Base-by-base conservation (phyloP, 2,888 invertebrate species). In the Thymelicus lineola region DNA sequence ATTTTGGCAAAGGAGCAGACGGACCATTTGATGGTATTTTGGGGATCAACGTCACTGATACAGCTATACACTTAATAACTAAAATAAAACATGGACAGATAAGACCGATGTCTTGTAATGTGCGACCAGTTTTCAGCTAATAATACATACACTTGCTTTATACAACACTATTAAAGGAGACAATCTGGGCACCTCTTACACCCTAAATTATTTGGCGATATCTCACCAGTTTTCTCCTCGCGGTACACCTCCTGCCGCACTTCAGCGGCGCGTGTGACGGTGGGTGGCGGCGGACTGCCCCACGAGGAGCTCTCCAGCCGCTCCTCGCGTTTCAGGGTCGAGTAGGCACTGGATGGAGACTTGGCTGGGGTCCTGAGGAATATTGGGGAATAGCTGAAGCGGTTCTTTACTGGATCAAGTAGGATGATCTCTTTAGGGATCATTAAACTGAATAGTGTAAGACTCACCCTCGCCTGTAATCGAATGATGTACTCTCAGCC, bases 331-430 rank as follows among this genome's bases (percentile, higher is more conserved):
- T 89, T 90, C 75, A 93, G 76, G 0, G 93, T 92, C 0, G 93
- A 93, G 79, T 93, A 93, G 7, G 93, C 93, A 71, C 92, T 92
- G 2, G 93, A 93, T 0, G 93, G 93, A 1, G 93, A 88, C 70
- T 92, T 92, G 0, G 77, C 82, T 50, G 91, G 88, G 0, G 89
- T 86, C 0, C 92, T 91, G 79, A 7, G 68, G 7, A 35, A 12
- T 20, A 46, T 35, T 57, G n/a, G 7, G 35, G n/a, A 35, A n/a
- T 57, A 35, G 14, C 28, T 35, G 3, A 38, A 38, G 38, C 38
- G 0, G 38, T 28, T 28, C 28, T 28, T 28, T 5, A 28, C 28
- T 28, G 1, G 28, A 28, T 5, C 28, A 28, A 28, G 28, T 28
- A 28, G 3, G 28, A 28, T 28, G 28, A 5, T 28, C 28, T 28